Base-by-base conservation (phyloP, 2,797 vertebrate genomes). In the Pseudochirops corinnae region DNA sequence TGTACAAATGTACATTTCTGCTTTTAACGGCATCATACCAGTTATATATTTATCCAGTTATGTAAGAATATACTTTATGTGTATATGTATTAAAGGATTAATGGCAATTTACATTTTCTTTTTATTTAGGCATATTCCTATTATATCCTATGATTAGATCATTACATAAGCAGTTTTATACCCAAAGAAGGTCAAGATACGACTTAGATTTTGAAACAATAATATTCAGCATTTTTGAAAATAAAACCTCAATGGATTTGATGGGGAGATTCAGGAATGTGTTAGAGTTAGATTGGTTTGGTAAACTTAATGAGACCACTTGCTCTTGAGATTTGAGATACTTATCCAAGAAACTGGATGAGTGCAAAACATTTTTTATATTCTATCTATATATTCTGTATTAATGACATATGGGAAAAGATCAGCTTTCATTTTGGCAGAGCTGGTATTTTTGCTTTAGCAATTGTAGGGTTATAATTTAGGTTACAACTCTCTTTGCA, bases 281-380 rank as follows among this genome's bases (percentile, higher is more conserved):
- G 96, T 95, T 93, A 90, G 91, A 96, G 39, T 97, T 95, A 96
- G 96, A 97, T 96, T 97, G 96, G 91, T 93, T 98, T 97, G 95
- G 93, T 96, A 96, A 96, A 97, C 91, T 96, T 98, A 97, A 98
- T 97, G 95, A 97, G 91, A 96, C 90, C 90, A 92, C 82, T 93
- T 96, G 57, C 33, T 90, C 92, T 94, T 33, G 96, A 97, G 94
- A 96, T 95, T 96, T 97, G 94, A 96, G 58, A 97, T 57, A 92
- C 56, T 58, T 33, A 62, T 58, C 14, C 96, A 97, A 95, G 93
- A 94, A 96, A 31, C 52, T 87, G 92, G 74, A 93, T 93, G 60
- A 97, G 56, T 96, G 46, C 13, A 96, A 96, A 97, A 96, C 74
- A 97, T 95, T 96, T 97, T 98, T 97, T 92, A 93, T 94, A 97